Percentiles rank a stretch among this genome's conserved stretches.
Conservation (phyloP, 2,888 invertebrate species). For the Mythimna ferrago region DNA sequence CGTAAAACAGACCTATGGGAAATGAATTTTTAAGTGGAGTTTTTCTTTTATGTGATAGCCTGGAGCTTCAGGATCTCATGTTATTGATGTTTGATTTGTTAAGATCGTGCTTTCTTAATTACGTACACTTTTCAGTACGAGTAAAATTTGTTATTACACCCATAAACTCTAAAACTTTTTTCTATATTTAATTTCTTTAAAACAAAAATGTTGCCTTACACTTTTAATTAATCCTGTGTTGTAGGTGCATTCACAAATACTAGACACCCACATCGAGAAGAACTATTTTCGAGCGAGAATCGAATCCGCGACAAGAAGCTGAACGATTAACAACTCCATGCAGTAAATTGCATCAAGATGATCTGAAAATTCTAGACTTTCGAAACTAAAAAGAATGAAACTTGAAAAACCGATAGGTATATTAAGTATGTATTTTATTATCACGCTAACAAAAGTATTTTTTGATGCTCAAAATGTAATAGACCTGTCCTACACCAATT, state of each 20-base stretch:
- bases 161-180: no score
- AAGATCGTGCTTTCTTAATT: neutral
- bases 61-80: neutral
- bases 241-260: no score
- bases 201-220: no score
- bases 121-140: neutral
- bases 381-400: neutral
- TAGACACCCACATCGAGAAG: no score
- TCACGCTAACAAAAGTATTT: neutral
- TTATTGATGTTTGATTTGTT: neutral
- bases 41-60: constrained; percentile 6
- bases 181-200: no score
- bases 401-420: neutral
- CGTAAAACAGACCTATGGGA: constrained; percentile 45
- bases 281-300: no score
- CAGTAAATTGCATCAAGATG: neutral
- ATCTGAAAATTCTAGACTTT: neutral
- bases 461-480: constrained; percentile 6
- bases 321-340: no score
- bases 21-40: constrained; percentile 46
- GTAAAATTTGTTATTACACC: no score
- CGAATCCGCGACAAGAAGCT: no score
- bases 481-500: neutral
- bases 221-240: no score
- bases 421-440: neutral